Base-by-base conservation (phyloP, 2,113 vertebrate genomes). In the Butorides virescens region DNA sequence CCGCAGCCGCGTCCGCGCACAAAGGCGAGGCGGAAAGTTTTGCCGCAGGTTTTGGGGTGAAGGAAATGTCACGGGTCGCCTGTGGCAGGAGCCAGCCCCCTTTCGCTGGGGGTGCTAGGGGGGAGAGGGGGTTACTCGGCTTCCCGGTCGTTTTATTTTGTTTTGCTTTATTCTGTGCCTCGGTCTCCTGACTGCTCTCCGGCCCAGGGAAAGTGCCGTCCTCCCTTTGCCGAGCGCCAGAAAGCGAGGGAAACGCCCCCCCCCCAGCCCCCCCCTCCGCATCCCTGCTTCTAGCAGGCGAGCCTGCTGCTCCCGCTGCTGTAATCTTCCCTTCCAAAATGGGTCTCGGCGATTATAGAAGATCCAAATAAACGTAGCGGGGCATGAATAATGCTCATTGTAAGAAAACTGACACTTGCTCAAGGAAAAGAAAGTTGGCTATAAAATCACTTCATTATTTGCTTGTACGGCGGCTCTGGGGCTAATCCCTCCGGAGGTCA, bases 361-460 rank as follows among this genome's bases (percentile, higher is more conserved):
- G 95, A 97, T 96, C 97, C 97, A 96, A 98, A 98, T 98, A 97
- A 97, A 98, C 74, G 97, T 98, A 98, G 97, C 79, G 96, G 97
- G 96, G 97, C 98, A 97, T 98, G 97, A 97, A 96, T 98, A 98
- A 97, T 97, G 92, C 93, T 98, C 94, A 98, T 98, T 98, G 98
- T 98, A 94, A 39, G 97, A 97, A 97, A 97, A 97, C 97, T 97
- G 98, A 98, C 97, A 98, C 98, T 98, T 97, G 97, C 97, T 98
- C 97, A 97, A 96, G 97, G 96, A 95, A 97, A 97, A 97, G 97
- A 98, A 98, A 98, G 97, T 98, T 98, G 97, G 95, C 97, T 98
- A 97, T 98, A 97, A 98, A 98, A 98, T 97, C 97, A 98, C 97
- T 98, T 97, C 97, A 97, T 98, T 98, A 98, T 98, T 98, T 98